Conservation (phyloP, 2,888 invertebrate genomes). For the Microctonus aethiopoides region DNA sequence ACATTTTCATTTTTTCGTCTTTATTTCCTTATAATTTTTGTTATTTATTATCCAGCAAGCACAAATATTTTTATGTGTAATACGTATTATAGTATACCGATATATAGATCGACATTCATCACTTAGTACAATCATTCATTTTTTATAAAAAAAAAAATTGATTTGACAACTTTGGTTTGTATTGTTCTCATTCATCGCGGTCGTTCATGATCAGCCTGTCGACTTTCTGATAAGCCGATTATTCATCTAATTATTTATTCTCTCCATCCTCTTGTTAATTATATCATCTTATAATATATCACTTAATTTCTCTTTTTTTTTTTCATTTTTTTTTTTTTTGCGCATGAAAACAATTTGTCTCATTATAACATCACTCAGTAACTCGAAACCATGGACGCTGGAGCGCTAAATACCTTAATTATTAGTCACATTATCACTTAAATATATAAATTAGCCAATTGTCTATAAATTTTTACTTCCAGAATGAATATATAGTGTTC, state of each 20-base stretch:
- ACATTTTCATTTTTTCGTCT: constrained; percentile 40
- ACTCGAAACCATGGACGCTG: background rate
- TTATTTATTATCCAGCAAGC: constrained; percentile 59
- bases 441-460: background rate
- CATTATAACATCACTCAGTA: background rate
- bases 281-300: constrained; percentile 10
- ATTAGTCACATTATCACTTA: constrained; percentile 1
- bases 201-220: constrained; percentile 33
- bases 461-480: background rate
- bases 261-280: constrained; percentile 10
- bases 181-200: constrained; percentile 12
- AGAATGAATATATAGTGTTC: background rate
- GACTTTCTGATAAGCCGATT: constrained; percentile 29
- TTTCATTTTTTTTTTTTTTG: background rate
- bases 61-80: constrained; percentile 58
- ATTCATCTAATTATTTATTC: constrained; percentile 20
- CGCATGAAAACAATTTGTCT: background rate
- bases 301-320: background rate
- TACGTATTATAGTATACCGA: constrained; percentile 40
- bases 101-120: constrained; percentile 38
- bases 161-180: constrained; percentile 19
- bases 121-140: constrained; percentile 23
- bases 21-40: constrained; percentile 38
- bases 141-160: constrained; percentile 23
- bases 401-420: background rate